phyloP scores from a whole-genome alignment of 1,140 invertebrate species.

The Trigoniulus corallinus region DNA sequence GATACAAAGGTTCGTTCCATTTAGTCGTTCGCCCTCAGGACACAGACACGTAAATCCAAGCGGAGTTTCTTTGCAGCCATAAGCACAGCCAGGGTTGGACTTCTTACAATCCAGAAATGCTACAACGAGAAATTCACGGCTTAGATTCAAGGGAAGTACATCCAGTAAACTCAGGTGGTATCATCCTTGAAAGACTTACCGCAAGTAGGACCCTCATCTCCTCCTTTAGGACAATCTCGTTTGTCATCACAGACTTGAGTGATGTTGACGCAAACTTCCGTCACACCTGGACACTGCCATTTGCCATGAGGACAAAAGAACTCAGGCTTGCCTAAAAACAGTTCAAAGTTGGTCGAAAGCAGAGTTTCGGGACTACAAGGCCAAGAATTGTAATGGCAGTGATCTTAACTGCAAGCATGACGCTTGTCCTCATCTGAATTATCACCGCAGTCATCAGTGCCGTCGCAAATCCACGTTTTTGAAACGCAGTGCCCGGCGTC shows the following conservation, averaged over 20 bases:
- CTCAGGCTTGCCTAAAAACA: constrained; percentile 5
- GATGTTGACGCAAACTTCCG: constrained; percentile 56
- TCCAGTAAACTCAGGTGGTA: background rate
- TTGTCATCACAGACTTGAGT: constrained; percentile 65
- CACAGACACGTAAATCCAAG: constrained; percentile 73
- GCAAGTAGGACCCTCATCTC: constrained; percentile 77
- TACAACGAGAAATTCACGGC: constrained; percentile 2
- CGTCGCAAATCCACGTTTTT: constrained; percentile 88
- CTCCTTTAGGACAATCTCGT: constrained; percentile 72
- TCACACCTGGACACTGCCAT: constrained; percentile 68
- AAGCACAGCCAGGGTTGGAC: constrained; percentile 50
- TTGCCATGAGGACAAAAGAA: constrained; percentile 45
- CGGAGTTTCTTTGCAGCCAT: constrained; percentile 79
- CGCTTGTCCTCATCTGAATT: constrained; percentile 66
- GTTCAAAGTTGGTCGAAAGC: background rate
- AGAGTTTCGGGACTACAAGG: too few relatives aligned
- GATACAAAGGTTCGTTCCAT: constrained; percentile 39
- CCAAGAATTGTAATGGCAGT: constrained; percentile 4
- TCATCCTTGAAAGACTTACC: constrained; percentile 31
- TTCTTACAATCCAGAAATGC: constrained; percentile 18
- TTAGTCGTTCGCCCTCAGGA: constrained; percentile 44
- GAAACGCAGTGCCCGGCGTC: constrained; percentile 78
- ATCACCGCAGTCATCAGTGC: constrained; percentile 88
- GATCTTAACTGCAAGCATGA: constrained; percentile 26
- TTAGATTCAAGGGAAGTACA: constrained; percentile 7